A percentile compares a stretch with the other conserved stretches of the same genome.
Conservation (phyloP, 1,140 invertebrate species). For the Scaptomyza montana region DNA sequence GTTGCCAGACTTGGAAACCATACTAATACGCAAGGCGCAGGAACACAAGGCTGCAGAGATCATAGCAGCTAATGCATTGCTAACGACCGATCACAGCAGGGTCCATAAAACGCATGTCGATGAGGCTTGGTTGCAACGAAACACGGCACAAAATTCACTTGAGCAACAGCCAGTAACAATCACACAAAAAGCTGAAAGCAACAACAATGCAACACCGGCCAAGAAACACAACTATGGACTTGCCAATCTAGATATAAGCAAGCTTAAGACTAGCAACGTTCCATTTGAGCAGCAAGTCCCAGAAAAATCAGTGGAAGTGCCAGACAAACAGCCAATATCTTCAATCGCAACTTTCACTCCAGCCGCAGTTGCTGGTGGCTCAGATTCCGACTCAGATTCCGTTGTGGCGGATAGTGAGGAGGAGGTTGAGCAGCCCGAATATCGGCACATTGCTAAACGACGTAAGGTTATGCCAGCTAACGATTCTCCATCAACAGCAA, state of each 20-base stretch:
- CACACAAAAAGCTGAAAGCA: slow-evolving; percentile 20
- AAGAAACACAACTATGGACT: slow-evolving; percentile 62
- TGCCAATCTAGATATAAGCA: slow-evolving; percentile 68
- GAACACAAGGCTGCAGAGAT: slow-evolving; percentile 56
- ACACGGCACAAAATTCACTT: slow-evolving; percentile 55
- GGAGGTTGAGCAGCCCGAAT: slow-evolving; percentile 62
- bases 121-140: slow-evolving; percentile 70
- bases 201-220: slow-evolving; percentile 40
- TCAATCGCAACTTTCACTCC: neutral
- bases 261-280: slow-evolving; percentile 27
- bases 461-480: slow-evolving; percentile 50
- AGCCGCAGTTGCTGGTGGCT: neutral
- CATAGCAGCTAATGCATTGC: slow-evolving; percentile 44
- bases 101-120: slow-evolving; percentile 69
- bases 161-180: slow-evolving; percentile 6
- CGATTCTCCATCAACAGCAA: neutral
- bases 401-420: slow-evolving; percentile 78
- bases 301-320: neutral
- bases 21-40: slow-evolving; percentile 76
- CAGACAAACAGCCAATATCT: neutral
- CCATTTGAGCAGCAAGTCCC: neutral
- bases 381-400: slow-evolving; percentile 70
- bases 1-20: slow-evolving; percentile 79
- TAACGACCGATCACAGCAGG: slow-evolving; percentile 45
- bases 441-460: slow-evolving; percentile 69